Evolutionary conservation across 1,140 invertebrate species (phyloP), one percentile per base, ranked within the genome.

Genomic region (Papilio glaucus): DNA sequence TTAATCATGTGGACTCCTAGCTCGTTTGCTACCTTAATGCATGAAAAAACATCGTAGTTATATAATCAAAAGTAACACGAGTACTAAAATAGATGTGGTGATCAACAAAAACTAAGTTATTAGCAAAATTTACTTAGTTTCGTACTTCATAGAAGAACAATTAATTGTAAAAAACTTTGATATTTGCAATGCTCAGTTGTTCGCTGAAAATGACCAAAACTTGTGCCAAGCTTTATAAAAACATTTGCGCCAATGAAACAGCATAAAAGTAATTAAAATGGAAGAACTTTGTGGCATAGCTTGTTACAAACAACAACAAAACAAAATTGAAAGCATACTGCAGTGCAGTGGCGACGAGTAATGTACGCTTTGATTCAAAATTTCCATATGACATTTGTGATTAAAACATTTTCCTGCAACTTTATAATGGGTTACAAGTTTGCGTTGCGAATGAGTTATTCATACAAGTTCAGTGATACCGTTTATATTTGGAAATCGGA

Each of bases 191-290:
- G 33, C 9, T 41, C 38, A 65, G 10, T 39, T n/a, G n/a, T 8
- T 21, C 4, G 38, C 18, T 4, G 37, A 39, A 41, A 39, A 65
- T 65, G 37, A 39, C 37, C 62, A 39, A 21, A 65, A 65, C 9
- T 57, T 41, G 62, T 65, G 62, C 62, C 62, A 63, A 63, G 62
- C 62, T 65, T 65, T 38, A 65, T 39, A 65, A 65, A 65, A 65
- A 38, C 21, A 39, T 65, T 38, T 65, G 62, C 62, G 21, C 62
- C 18, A 65, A 65, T 39, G 37, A 21, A 39, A 65, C 38, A 65
- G 15, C 24, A 65, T 65, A 7, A 65, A 65, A 65, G 62, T 65
- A 65, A 39, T 65, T 65, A 65, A 39, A 65, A 65, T 41, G 38
- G 49, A 13, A 13, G 49, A 65, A 65, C 37, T 65, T 65, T 63